A percentile compares a stretch with the other conserved stretches of the same genome.
phyloP scores from a whole-genome alignment of 2,797 vertebrate genomes.

The Melanogrammus aeglefinus region DNA sequence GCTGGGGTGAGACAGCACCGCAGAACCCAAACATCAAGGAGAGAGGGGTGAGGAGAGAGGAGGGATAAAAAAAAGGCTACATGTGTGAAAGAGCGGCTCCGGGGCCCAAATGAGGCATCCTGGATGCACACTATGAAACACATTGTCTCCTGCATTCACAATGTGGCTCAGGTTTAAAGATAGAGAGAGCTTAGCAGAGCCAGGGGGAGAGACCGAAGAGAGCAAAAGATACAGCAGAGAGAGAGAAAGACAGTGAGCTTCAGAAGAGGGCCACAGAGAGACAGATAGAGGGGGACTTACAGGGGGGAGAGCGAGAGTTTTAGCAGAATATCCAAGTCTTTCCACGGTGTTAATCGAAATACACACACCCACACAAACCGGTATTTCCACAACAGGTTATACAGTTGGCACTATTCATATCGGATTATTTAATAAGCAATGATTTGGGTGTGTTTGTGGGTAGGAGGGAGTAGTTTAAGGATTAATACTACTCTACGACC shows the following conservation, averaged over 20 bases:
- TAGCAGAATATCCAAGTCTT: not conserved
- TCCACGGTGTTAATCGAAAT: not conserved
- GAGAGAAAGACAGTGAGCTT: not conserved
- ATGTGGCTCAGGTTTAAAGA: not conserved
- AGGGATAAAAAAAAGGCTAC: slow-evolving; percentile 67
- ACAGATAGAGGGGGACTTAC: not conserved
- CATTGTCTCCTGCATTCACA: slow-evolving; percentile 41
- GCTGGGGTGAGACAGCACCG: slow-evolving; percentile 67
- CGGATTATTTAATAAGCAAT: not conserved
- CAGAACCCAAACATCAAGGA: slow-evolving; percentile 72
- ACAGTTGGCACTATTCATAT: not conserved
- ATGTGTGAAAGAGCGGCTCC: slow-evolving; percentile 61
- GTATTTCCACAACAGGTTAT: not conserved
- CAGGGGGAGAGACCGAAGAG: not conserved
- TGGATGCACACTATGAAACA: slow-evolving; percentile 42
- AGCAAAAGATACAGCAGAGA: not conserved
- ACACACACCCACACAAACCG: not conserved
- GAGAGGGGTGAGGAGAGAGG: slow-evolving; percentile 67
- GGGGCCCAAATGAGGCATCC: slow-evolving; percentile 55
- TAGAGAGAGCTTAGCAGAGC: not conserved
- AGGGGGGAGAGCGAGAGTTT: not conserved
- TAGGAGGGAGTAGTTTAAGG: not conserved
- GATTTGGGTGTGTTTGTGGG: not conserved
- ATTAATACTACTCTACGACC: not conserved
- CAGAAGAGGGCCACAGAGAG: not conserved